phyloP scores from a whole-genome alignment of 2,797 vertebrate genomes.

The Lepilemur ruficaudatus region DNA sequence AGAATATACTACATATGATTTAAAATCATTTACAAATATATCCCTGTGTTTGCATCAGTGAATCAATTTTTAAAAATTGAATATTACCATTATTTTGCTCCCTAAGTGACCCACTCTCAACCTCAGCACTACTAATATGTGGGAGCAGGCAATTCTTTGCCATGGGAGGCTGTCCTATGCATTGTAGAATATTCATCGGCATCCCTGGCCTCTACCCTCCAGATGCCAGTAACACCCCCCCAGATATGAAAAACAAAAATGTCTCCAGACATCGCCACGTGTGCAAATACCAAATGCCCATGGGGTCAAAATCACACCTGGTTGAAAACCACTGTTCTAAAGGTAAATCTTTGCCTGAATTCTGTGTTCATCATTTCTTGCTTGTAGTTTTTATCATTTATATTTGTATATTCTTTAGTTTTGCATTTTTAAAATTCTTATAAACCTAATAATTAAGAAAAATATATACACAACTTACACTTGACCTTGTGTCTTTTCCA shows the following conservation, averaged over 20 bases:
- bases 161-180: neutral
- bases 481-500: neutral
- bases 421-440: neutral
- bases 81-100: neutral
- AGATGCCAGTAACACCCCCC: neutral
- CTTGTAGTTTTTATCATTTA: neutral
- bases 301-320: neutral
- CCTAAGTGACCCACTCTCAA: neutral
- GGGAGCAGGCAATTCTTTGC: neutral
- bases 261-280: neutral
- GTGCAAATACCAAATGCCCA: neutral
- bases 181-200: neutral
- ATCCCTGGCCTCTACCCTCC: neutral
- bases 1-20: neutral
- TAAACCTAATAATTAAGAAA: constrained; percentile 24
- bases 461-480: neutral
- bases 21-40: neutral
- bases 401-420: neutral
- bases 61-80: constrained; percentile 14
- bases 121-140: neutral
- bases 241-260: neutral
- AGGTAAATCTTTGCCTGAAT: neutral
- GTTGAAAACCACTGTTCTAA: neutral
- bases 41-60: neutral
- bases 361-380: neutral